These are phyloP conservation scores for Oreochromis spilurus DNA, from an alignment of 2,113 vertebrate genomes.

Conservation along the genomic window DNA sequence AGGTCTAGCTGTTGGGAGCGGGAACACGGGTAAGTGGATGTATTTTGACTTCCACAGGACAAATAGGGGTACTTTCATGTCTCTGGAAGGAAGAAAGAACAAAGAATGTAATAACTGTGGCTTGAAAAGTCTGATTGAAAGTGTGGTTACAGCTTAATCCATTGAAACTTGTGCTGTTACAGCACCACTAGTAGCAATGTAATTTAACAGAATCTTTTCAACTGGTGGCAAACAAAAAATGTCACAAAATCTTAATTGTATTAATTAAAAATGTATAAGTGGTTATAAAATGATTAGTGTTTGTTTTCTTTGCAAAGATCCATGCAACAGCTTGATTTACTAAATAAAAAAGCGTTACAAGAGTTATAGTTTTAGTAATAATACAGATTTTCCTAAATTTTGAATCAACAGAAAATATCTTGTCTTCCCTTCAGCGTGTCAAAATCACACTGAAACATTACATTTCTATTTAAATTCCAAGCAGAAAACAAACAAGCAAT, in stretches of 20 bases:
- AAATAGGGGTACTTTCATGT: conserved; percentile 77
- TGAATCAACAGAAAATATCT: background rate
- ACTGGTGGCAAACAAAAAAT: background rate
- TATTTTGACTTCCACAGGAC: conserved; percentile 76
- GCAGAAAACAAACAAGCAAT: background rate
- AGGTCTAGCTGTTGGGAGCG: conserved; percentile 59
- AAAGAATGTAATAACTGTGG: background rate
- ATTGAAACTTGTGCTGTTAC: background rate
- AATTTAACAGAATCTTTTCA: background rate
- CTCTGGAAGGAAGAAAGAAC: conserved; percentile 54
- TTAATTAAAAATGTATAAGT: background rate
- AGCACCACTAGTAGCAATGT: background rate
- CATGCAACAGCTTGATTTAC: background rate
- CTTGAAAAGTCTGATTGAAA: background rate
- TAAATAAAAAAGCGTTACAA: background rate
- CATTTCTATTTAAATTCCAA: background rate
- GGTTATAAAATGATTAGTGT: background rate
- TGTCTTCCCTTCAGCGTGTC: background rate
- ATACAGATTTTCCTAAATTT: background rate
- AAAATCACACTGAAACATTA: background rate
- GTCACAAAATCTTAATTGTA: background rate
- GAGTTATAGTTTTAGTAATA: background rate
- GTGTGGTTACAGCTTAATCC: background rate
- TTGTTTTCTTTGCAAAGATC: background rate
- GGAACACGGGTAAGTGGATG: conserved; percentile 79